A percentile compares a stretch with the other conserved stretches of the same genome.
These are phyloP conservation scores for Ochotona princeps DNA, from an alignment of 2,113 vertebrate genomes.

Conservation along the genomic window DNA sequence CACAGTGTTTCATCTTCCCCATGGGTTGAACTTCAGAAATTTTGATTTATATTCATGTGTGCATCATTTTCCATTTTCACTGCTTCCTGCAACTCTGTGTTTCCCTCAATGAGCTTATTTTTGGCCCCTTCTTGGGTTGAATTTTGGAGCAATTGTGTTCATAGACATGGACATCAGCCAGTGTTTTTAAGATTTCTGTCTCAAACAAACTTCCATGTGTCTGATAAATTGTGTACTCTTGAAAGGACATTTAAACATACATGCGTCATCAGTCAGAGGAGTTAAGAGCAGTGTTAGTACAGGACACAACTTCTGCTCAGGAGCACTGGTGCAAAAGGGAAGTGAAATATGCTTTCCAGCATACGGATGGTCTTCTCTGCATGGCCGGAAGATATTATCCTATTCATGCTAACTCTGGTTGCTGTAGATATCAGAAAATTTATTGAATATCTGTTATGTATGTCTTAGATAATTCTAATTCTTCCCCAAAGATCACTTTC, in stretches of 20 bases:
- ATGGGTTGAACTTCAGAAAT: conserved; percentile 52
- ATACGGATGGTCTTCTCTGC: background rate
- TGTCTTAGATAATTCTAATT: background rate
- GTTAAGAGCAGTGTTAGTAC: background rate
- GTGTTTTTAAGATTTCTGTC: conserved; percentile 74
- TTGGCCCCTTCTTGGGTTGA: conserved; percentile 52
- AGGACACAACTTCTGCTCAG: background rate
- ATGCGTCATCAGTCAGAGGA: background rate
- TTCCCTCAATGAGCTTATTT: conserved; percentile 74
- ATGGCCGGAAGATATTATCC: background rate
- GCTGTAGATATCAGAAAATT: background rate
- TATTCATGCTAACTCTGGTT: background rate
- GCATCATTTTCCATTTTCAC: conserved; percentile 20
- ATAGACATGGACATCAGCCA: conserved; percentile 73
- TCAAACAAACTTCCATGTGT: conserved; percentile 78
- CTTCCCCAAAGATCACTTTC: background rate
- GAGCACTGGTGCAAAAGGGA: background rate
- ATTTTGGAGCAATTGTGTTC: conserved; percentile 76
- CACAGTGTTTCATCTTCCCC: conserved; percentile 70
- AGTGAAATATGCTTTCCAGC: background rate
- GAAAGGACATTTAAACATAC: conserved; percentile 73
- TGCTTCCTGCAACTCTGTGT: conserved; percentile 43
- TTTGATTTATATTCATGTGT: conserved; percentile 78
- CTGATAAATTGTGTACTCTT: conserved; percentile 70
- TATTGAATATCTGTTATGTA: background rate